These are phyloP conservation scores for Xerus inauris DNA, from an alignment of 2,113 vertebrate genomes.

Conservation along the genomic window DNA sequence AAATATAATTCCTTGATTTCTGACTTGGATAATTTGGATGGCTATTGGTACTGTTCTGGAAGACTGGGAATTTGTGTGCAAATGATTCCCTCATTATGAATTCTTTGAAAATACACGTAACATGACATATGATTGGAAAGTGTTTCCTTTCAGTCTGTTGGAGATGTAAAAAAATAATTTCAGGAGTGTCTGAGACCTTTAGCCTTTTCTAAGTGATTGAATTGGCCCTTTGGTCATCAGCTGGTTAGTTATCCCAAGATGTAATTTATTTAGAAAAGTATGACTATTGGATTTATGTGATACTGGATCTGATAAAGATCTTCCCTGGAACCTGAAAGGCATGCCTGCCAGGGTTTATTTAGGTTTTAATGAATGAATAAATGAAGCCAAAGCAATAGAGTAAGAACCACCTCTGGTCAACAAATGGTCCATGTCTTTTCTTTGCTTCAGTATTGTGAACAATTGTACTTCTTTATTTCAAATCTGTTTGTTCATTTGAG, in stretches of 20 bases:
- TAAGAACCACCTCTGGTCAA: conserved; percentile 31
- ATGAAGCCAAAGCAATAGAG: not conserved
- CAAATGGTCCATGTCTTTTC: not conserved
- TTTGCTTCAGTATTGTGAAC: conserved; percentile 61
- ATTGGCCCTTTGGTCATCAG: conserved; percentile 58
- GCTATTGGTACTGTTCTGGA: not conserved
- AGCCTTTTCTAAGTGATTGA: conserved; percentile 66
- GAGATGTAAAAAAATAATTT: conserved; percentile 45
- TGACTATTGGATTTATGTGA: not conserved
- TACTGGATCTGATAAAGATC: conserved; percentile 17
- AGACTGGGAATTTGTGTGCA: not conserved
- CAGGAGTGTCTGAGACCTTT: conserved; percentile 31
- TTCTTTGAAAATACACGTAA: not conserved
- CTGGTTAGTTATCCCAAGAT: conserved; percentile 68
- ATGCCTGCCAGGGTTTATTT: conserved; percentile 54
- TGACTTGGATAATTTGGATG: not conserved
- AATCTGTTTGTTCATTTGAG: conserved; percentile 68
- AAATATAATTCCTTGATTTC: conserved; percentile 32
- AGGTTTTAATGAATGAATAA: conserved; percentile 57
- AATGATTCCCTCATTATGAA: not conserved
- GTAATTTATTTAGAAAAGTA: conserved; percentile 74
- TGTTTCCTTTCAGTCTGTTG: not conserved
- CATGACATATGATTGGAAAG: not conserved
- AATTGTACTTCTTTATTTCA: conserved; percentile 71
- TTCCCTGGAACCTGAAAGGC: conserved; percentile 59